These are phyloP conservation scores for Leptinotarsa juncta DNA, from an alignment of 2,888 invertebrate species.

Conservation along the genomic window DNA sequence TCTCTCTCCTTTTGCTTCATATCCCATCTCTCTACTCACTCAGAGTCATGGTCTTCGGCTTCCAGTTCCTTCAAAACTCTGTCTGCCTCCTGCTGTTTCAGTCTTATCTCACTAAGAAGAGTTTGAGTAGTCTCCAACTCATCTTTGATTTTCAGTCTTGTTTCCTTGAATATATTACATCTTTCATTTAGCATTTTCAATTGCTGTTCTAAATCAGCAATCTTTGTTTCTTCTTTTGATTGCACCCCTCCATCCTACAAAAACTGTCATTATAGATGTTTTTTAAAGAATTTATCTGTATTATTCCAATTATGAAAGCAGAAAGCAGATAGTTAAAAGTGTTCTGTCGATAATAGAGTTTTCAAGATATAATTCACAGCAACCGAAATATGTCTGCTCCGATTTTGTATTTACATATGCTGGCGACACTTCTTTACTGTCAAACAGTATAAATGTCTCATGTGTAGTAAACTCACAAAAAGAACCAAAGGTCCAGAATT, in stretches of 20 bases:
- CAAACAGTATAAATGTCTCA: too few relatives aligned
- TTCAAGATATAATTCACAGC: too few relatives aligned
- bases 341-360: too few relatives aligned
- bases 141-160: slow-evolving; percentile 66
- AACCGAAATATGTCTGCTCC: too few relatives aligned
- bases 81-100: slow-evolving; percentile 61
- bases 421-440: too few relatives aligned
- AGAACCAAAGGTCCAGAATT: too few relatives aligned
- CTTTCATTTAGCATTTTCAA: slow-evolving; percentile 56
- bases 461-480: too few relatives aligned
- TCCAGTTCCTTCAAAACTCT: slow-evolving; percentile 67
- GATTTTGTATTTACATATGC: too few relatives aligned
- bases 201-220: slow-evolving; percentile 57
- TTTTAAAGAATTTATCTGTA: too few relatives aligned
- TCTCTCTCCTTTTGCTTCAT: too few relatives aligned
- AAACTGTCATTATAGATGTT: background rate
- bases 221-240: slow-evolving; percentile 58
- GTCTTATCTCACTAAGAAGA: slow-evolving; percentile 52
- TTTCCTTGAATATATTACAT: slow-evolving; percentile 69
- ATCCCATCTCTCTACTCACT: slow-evolving; percentile 60
- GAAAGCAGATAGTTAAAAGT: too few relatives aligned
- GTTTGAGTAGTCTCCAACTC: slow-evolving; percentile 58
- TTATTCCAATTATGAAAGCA: too few relatives aligned
- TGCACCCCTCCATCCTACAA: slow-evolving; percentile 58
- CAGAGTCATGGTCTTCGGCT: slow-evolving; percentile 68